Conservation (phyloP, 2,888 invertebrate species). For the Lepidonotus clava region DNA sequence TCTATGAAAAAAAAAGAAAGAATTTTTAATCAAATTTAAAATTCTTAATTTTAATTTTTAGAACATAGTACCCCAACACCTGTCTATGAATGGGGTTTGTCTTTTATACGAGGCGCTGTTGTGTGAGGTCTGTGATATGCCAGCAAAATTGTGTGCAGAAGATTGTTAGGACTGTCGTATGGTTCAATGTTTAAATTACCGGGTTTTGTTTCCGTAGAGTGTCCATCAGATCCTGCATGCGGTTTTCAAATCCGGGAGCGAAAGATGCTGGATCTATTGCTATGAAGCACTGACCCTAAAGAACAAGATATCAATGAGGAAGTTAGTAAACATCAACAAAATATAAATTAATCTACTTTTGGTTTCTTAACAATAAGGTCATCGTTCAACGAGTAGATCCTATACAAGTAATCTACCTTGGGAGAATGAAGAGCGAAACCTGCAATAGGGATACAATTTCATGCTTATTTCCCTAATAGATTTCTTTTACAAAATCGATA, state of each 20-base stretch:
- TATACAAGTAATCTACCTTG: neutral
- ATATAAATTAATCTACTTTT: neutral
- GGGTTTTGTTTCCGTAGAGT: slow-evolving; percentile 86
- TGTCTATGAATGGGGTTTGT: neutral
- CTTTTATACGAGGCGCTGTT: neutral
- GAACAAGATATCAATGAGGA: no score
- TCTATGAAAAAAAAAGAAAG: neutral
- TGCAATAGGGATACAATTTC: neutral
- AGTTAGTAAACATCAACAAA: neutral
- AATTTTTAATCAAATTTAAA: neutral
- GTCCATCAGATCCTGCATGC: slow-evolving; percentile 87
- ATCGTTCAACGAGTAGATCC: neutral
- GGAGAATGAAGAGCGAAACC: neutral
- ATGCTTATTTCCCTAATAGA: neutral
- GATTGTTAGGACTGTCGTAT: neutral
- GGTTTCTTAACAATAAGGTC: neutral
- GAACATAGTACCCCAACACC: neutral
- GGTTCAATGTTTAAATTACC: slow-evolving; percentile 76
- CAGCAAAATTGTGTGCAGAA: neutral
- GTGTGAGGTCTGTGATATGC: neutral
- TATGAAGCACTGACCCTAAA: slow-evolving; percentile 91
- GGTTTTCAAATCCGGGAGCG: slow-evolving; percentile 88
- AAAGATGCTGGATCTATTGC: slow-evolving; percentile 92
- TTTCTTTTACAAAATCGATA: neutral
- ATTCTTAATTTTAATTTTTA: neutral